phyloP scores from a whole-genome alignment of 2,797 vertebrate species.

The Betta splendens region DNA sequence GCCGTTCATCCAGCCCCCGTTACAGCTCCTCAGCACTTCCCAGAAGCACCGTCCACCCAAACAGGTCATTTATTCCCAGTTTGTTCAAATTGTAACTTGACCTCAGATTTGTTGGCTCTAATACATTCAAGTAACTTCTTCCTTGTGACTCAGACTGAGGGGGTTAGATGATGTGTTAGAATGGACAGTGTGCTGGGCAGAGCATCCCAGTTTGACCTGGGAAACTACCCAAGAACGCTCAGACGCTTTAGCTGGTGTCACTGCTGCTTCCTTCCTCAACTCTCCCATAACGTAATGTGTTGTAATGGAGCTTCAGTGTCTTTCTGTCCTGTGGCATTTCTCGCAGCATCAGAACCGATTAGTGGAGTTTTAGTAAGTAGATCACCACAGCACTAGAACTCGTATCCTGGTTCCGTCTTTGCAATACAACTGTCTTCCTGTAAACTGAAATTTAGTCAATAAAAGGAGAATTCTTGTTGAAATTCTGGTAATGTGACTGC shows the following conservation, averaged over 20 bases:
- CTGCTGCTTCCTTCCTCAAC: slow-evolving; percentile 43
- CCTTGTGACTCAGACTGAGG: no score
- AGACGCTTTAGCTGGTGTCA: not conserved
- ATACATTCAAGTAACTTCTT: no score
- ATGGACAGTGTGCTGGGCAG: no score
- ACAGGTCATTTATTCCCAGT: not conserved
- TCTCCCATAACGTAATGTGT: slow-evolving; percentile 52
- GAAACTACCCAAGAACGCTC: not conserved
- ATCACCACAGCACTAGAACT: slow-evolving; percentile 70
- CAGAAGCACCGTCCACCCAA: not conserved
- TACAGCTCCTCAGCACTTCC: not conserved
- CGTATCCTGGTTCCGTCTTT: slow-evolving; percentile 74
- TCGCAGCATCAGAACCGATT: slow-evolving; percentile 56
- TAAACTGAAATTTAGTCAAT: slow-evolving; percentile 80
- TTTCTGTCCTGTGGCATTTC: slow-evolving; percentile 64
- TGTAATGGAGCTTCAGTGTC: slow-evolving; percentile 58
- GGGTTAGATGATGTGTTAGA: not conserved
- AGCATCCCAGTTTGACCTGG: no score
- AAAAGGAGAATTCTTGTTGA: slow-evolving; percentile 70
- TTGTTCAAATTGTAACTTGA: not conserved
- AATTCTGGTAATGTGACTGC: slow-evolving; percentile 18
- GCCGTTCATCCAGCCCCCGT: not conserved
- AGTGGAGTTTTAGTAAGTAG: slow-evolving; percentile 74
- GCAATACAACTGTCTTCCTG: slow-evolving; percentile 86
- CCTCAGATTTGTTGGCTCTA: no score